Conservation (phyloP, 1,140 invertebrate genomes). For the Oryzaephilus surinamensis region DNA sequence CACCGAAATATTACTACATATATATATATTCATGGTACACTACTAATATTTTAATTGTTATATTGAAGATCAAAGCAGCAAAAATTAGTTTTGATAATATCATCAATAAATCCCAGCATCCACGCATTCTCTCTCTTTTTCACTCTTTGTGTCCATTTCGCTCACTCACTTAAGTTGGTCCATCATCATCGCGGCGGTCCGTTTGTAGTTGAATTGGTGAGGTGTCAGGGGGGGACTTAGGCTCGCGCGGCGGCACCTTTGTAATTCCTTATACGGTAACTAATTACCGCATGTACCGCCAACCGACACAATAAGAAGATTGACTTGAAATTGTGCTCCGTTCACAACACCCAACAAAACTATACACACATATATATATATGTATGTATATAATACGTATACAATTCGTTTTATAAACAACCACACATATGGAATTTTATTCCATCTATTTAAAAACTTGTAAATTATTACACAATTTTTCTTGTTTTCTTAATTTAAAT, state of each 20-base stretch:
- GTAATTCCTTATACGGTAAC: conserved; percentile 36
- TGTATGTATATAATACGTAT: too few species aligned
- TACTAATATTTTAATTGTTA: conserved; percentile 19
- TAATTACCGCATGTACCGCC: conserved; percentile 33
- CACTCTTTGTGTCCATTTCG: conserved; percentile 8
- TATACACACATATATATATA: too few species aligned
- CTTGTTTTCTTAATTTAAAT: too few species aligned
- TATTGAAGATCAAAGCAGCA: conserved; percentile 26
- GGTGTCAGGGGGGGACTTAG: conserved; percentile 14
- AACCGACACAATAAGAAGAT: conserved; percentile 26
- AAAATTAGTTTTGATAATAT: conserved; percentile 33
- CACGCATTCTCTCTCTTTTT: neutral
- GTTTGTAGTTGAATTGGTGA: conserved; percentile 14
- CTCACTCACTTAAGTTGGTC: conserved; percentile 3
- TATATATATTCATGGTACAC: neutral
- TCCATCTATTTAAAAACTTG: too few species aligned
- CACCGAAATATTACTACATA: neutral
- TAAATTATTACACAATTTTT: too few species aligned
- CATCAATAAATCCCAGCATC: conserved; percentile 19
- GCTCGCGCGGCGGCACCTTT: conserved; percentile 36
- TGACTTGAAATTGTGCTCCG: conserved; percentile 6
- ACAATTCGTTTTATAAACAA: too few species aligned
- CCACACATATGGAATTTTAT: too few species aligned
- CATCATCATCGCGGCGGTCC: conserved; percentile 16
- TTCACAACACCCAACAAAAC: conserved; percentile 7